Base-by-base conservation (phyloP, 2,113 vertebrate species). In the Potamarius usumacintae region DNA sequence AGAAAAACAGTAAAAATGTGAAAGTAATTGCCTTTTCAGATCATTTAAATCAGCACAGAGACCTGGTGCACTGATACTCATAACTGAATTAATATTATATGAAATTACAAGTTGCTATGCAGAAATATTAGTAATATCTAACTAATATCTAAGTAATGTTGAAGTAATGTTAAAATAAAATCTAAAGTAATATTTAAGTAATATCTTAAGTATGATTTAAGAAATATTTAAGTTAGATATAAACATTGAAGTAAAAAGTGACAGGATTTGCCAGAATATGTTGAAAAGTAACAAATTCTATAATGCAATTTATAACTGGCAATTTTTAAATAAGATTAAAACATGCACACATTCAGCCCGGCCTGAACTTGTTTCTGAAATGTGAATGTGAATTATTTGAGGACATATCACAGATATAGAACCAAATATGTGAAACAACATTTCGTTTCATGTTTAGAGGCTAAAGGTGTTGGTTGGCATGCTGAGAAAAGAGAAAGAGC, bases 401-500 rank as follows among this genome's bases (percentile, higher is more conserved):
- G 14, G 18, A 82, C n/a, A 67, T 18, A 27, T 27, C n/a, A 53
- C 65, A n/a, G 25, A 67, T 30, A 63, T 79, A 30, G n/a, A 53
- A 77, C 20, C 1, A 27, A 67, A 10, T 34, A 55, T 87, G 84
- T 30, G 42, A 48, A 74, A 53, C 82, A 34, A 7, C 15, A 22
- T 14, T 62, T 78, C 8, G 3, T 77, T 78, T 80, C 52, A 57
- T 30, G 48, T 63, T 74, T 48, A 9, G 17, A 55, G 72, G 10
- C 14, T 78, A 69, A 84, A 88, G 63, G 22, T 84, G 74, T 11
- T 52, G 83, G 48, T 34, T n/a, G 14, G 55, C 53, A 48, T 83
- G 52, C 79, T 34, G 34, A 55, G 20, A 67, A 78, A 20, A 52
- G 34, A 60, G 12, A 18, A 80, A 78, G 20, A 14, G 42, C 27